Conservation (phyloP, 1,140 invertebrate genomes). For the Heliconius eleuchia region DNA sequence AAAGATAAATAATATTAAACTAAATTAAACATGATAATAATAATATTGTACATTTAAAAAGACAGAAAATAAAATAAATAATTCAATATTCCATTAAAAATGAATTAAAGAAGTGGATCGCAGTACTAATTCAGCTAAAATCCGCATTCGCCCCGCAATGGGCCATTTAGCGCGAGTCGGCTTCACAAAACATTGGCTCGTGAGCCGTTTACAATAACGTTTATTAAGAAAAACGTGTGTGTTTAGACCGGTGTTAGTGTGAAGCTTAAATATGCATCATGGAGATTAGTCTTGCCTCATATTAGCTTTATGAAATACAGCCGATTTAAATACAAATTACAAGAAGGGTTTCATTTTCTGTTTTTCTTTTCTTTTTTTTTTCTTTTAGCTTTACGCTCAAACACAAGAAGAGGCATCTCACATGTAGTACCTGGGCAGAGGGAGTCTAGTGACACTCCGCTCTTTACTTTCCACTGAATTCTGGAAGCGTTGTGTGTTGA, state of each 20-base stretch:
- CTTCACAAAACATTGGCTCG: slow-evolving; percentile 67
- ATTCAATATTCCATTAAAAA: slow-evolving; percentile 41
- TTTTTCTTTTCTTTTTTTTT: too few relatives aligned
- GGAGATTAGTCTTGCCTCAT: slow-evolving; percentile 22
- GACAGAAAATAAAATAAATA: background rate
- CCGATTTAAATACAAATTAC: slow-evolving; percentile 2
- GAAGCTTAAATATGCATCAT: slow-evolving; percentile 39
- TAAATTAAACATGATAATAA: too few relatives aligned
- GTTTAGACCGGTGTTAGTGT: slow-evolving; percentile 43
- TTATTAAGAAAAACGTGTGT: slow-evolving; percentile 70
- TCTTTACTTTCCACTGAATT: too few relatives aligned
- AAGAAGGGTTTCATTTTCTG: background rate
- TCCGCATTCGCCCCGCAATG: slow-evolving; percentile 63
- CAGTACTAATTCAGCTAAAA: slow-evolving; percentile 68
- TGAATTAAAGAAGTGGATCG: slow-evolving; percentile 61
- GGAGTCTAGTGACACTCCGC: too few relatives aligned
- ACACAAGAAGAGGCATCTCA: too few relatives aligned
- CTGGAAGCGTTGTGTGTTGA: too few relatives aligned
- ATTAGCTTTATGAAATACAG: slow-evolving; percentile 31
- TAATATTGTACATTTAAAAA: background rate
- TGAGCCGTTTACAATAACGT: slow-evolving; percentile 59
- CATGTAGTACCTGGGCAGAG: too few relatives aligned
- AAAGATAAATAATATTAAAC: background rate
- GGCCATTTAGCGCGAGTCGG: slow-evolving; percentile 63
- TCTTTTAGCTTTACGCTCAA: too few relatives aligned